A percentile compares a stretch with the other conserved stretches of the same genome.
phyloP scores from a whole-genome alignment of 2,797 vertebrate genomes.

The Channallabes apus region DNA sequence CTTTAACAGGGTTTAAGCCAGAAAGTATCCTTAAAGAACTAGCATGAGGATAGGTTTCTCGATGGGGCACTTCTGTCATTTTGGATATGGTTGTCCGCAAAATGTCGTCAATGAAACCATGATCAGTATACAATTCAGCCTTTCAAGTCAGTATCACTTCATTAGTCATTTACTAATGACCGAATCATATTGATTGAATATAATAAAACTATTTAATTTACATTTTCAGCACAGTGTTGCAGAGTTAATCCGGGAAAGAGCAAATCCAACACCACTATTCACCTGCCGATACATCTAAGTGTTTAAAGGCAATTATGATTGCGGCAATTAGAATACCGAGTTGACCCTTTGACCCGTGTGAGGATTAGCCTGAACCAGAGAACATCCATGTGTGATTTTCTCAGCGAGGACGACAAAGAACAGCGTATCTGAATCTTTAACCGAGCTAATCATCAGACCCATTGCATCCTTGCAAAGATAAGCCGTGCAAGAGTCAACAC shows the following conservation, averaged over 20 bases:
- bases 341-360: conserved; percentile 59
- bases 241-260: conserved; percentile 58
- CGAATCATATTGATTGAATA: not conserved
- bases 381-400: conserved; percentile 53
- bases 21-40: not conserved
- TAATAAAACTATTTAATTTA: conserved; percentile 13
- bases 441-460: conserved; percentile 50
- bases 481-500: conserved; percentile 42
- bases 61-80: not conserved
- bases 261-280: conserved; percentile 61
- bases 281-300: conserved; percentile 65
- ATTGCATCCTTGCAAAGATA: conserved; percentile 48
- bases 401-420: conserved; percentile 50
- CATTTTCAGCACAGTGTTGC: conserved; percentile 26
- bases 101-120: not conserved
- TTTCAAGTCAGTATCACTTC: not conserved
- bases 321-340: conserved; percentile 68
- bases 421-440: conserved; percentile 45
- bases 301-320: conserved; percentile 71
- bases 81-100: not conserved
- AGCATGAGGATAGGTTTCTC: not conserved
- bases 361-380: conserved; percentile 61
- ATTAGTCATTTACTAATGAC: not conserved
- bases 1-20: not conserved
- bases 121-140: not conserved